These are phyloP conservation scores for Plectropomus leopardus DNA, from an alignment of 2,113 vertebrate species.

Conservation along the genomic window DNA sequence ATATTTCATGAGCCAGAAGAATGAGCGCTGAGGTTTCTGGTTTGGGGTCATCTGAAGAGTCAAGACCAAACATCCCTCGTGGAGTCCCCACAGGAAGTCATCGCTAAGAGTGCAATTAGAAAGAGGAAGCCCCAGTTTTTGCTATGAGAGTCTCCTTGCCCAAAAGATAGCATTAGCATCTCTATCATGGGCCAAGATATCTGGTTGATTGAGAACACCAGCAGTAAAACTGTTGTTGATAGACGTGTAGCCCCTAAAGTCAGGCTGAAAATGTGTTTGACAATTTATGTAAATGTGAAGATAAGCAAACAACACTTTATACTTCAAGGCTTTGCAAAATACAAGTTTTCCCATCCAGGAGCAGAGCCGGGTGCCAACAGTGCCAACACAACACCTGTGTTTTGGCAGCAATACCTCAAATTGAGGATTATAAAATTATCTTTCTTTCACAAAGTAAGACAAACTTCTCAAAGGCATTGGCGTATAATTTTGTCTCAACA, in stretches of 20 bases:
- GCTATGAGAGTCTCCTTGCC: slow-evolving; percentile 9
- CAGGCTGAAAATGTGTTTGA: background rate
- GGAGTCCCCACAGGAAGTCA: slow-evolving; percentile 81
- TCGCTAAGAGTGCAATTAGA: slow-evolving; percentile 62
- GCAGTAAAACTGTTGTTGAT: background rate
- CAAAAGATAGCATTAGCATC: slow-evolving; percentile 22
- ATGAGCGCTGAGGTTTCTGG: slow-evolving; percentile 83
- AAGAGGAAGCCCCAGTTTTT: slow-evolving; percentile 43
- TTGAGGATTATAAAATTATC: too few species aligned
- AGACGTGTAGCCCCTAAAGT: background rate
- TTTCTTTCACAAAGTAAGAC: too few species aligned
- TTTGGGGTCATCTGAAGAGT: slow-evolving; percentile 83
- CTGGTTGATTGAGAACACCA: background rate
- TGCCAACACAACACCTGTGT: too few species aligned
- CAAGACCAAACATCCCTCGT: slow-evolving; percentile 82
- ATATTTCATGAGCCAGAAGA: slow-evolving; percentile 82
- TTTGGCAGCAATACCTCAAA: too few species aligned
- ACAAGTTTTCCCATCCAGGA: too few species aligned
- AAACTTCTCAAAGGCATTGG: too few species aligned
- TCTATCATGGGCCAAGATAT: slow-evolving; percentile 1
- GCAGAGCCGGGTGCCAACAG: too few species aligned
- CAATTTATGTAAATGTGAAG: background rate
- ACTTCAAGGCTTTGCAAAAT: background rate
- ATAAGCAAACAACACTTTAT: background rate
- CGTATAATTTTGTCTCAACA: too few species aligned